These are phyloP conservation scores for Caradrina kadenii DNA, from an alignment of 2,888 invertebrate genomes.

Conservation along the genomic window DNA sequence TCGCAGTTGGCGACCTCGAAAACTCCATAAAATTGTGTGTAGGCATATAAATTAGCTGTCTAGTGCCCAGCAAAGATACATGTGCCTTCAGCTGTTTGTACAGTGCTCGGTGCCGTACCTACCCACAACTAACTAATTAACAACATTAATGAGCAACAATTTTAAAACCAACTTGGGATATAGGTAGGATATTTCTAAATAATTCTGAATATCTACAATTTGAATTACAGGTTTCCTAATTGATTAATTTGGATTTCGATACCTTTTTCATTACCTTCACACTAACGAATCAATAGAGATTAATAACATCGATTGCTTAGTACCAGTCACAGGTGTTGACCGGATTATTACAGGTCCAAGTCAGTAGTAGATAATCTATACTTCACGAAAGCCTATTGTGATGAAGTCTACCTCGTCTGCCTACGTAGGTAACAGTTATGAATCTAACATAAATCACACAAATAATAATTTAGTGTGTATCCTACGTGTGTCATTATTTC, in stretches of 20 bases:
- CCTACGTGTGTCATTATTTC: conserved; percentile 58
- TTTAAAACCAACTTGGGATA: too few species aligned
- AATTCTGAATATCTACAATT: too few species aligned
- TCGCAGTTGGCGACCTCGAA: conserved; percentile 54
- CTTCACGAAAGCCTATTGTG: conserved; percentile 39
- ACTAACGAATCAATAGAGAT: too few species aligned
- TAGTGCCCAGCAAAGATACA: conserved; percentile 8
- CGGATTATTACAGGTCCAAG: background rate
- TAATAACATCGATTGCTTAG: background rate
- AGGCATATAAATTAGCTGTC: conserved; percentile 45
- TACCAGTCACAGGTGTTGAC: background rate
- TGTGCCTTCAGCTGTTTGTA: background rate
- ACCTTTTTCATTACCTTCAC: too few species aligned
- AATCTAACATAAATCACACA: conserved; percentile 41
- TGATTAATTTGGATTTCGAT: too few species aligned
- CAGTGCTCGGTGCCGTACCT: background rate
- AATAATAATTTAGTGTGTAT: conserved; percentile 31
- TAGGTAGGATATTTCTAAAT: too few species aligned
- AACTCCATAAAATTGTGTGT: conserved; percentile 60
- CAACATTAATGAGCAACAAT: too few species aligned
- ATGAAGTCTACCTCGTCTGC: conserved; percentile 11
- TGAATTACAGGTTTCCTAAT: too few species aligned
- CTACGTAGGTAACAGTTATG: conserved; percentile 20
- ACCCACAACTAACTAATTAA: too few species aligned
- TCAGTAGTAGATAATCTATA: conserved; percentile 14